Evolutionary conservation across 2,113 vertebrate genomes (phyloP).

Genomic region (Semnornis frantzii): DNA sequence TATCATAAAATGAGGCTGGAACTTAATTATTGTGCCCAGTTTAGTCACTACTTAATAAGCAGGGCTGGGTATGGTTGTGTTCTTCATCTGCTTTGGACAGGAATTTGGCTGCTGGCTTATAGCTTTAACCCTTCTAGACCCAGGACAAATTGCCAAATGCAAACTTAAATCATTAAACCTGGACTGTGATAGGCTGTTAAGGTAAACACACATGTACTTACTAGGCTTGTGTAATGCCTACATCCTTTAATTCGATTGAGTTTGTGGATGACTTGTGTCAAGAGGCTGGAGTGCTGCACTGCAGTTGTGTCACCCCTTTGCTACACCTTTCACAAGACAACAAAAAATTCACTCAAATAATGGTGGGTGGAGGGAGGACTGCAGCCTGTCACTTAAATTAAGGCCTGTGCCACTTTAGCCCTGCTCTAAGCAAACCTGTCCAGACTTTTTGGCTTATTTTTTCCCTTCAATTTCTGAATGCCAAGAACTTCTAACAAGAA

Average conservation of each 20-base stretch:
- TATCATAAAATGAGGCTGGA: neutral
- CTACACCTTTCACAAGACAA: rapidly evolving
- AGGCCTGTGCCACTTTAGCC: neutral
- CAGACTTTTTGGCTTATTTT: neutral
- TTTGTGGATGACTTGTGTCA: too few species aligned
- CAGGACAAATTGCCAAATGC: rapidly evolving
- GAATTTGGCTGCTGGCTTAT: neutral
- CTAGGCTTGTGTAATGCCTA: neutral
- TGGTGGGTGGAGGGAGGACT: neutral
- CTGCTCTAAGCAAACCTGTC: neutral
- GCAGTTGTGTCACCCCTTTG: rapidly evolving
- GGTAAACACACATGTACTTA: too few species aligned
- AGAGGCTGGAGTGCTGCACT: neutral
- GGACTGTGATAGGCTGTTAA: rapidly evolving
- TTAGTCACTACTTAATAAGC: too few species aligned
- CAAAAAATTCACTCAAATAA: neutral
- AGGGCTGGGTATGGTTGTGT: neutral
- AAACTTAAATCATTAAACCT: rapidly evolving
- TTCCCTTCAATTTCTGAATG: neutral
- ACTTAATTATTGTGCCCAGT: too few species aligned
- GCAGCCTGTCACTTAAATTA: rapidly evolving
- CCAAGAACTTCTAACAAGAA: neutral
- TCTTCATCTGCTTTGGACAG: neutral
- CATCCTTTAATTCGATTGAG: neutral
- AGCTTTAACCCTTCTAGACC: neutral